Percentiles rank a stretch among this genome's conserved stretches.
These are phyloP conservation scores for Caenorhabditis virilis DNA, from an alignment of 2,888 invertebrate genomes.

Conservation along the genomic window DNA sequence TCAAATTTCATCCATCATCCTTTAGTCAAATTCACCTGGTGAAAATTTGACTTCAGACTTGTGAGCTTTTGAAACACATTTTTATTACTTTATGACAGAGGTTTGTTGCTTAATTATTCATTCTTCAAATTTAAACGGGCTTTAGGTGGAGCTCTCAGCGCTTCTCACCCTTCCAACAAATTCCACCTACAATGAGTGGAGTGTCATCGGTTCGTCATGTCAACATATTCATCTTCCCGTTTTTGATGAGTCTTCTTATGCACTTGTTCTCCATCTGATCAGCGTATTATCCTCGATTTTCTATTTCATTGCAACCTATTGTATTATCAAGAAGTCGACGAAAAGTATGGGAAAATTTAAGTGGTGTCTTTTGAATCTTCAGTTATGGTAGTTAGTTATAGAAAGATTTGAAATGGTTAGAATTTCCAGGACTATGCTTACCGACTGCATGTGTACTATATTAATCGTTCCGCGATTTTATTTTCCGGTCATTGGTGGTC, in stretches of 20 bases:
- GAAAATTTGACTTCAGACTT: no score
- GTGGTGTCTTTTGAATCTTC: constrained; percentile 20
- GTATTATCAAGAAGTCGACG: constrained; percentile 4
- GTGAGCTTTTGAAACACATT: no score
- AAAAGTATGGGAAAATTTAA: constrained; percentile 17
- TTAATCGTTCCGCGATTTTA: constrained; percentile 6
- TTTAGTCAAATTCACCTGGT: no score
- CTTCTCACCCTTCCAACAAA: constrained; percentile 11
- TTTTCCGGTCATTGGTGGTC: constrained; percentile 17
- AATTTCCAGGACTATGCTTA: constrained; percentile 7
- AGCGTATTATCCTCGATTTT: constrained; percentile 1
- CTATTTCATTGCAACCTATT: constrained; percentile 4
- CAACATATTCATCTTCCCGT: constrained; percentile 20
- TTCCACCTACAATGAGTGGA: constrained; percentile 9
- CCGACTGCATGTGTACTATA: constrained; percentile 4
- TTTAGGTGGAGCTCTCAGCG: no score
- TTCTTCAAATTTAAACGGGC: no score
- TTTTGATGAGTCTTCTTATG: not conserved
- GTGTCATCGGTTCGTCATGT: constrained; percentile 22
- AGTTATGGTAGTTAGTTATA: constrained; percentile 8
- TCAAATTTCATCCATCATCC: no score
- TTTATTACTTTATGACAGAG: no score
- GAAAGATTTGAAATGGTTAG: not conserved
- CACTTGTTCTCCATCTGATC: constrained; percentile 8
- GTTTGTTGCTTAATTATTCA: no score